These are phyloP conservation scores for Plebejus anna DNA, from an alignment of 2,888 invertebrate species.

Conservation along the genomic window DNA sequence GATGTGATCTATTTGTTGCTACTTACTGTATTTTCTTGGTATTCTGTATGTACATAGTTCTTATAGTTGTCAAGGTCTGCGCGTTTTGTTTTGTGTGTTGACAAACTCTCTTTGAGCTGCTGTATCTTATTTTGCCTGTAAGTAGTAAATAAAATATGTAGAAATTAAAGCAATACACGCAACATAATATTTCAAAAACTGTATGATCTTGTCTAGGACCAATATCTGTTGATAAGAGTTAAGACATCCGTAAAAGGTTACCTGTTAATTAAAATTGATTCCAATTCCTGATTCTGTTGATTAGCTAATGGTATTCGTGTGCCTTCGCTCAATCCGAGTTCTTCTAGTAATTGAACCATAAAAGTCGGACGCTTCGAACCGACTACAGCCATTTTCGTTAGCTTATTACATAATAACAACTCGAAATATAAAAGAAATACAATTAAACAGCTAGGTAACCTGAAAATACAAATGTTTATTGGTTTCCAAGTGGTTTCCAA, in stretches of 20 bases:
- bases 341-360: constrained; percentile 82
- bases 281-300: constrained; percentile 81
- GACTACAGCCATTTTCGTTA: constrained; percentile 51
- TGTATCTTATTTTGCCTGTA: constrained; percentile 72
- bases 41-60: constrained; percentile 64
- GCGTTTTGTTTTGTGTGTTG: constrained; percentile 60
- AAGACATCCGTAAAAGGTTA: constrained; percentile 36
- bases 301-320: constrained; percentile 90
- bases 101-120: constrained; percentile 59
- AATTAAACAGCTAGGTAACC: background rate
- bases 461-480: background rate
- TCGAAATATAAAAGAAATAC: constrained; percentile 27
- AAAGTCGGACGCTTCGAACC: constrained; percentile 56
- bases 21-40: constrained; percentile 73
- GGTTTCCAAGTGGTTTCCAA: constrained; percentile 31
- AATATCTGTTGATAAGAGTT: background rate
- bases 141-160: constrained; percentile 5
- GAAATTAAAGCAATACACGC: background rate
- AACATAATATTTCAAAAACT: background rate
- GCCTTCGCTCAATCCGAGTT: constrained; percentile 87
- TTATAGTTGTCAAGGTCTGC: constrained; percentile 69
- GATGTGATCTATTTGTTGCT: background rate
- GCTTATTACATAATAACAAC: background rate
- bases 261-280: constrained; percentile 62
- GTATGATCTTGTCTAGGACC: background rate